Conservation (phyloP, 2,888 invertebrate genomes). For the Hanleya hanleyi region DNA sequence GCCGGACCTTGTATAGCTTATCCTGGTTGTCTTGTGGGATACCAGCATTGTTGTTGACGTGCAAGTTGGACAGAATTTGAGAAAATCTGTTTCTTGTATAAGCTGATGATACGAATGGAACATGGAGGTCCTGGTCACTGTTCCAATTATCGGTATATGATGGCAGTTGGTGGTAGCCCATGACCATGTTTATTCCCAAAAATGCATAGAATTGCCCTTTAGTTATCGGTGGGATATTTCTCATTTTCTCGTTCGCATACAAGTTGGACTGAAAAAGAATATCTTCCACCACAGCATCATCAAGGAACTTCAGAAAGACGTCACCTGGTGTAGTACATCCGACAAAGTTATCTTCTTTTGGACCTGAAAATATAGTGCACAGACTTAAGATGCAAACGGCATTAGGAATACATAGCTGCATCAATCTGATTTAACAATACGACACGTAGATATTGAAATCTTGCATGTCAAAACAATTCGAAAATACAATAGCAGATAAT, state of each 20-base stretch:
- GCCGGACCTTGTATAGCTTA: conserved; percentile 22
- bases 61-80: conserved; percentile 5
- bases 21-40: background rate
- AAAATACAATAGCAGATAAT: too few relatives aligned
- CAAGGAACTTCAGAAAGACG: background rate
- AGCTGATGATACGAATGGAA: background rate
- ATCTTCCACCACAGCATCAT: background rate
- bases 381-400: too few relatives aligned
- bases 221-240: background rate
- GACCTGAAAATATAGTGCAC: too few relatives aligned
- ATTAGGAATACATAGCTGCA: too few relatives aligned
- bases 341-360: too few relatives aligned
- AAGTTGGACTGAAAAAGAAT: background rate
- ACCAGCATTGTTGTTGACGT: conserved; percentile 16
- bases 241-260: too few relatives aligned
- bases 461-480: too few relatives aligned
- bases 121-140: background rate
- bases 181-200: background rate
- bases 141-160: background rate
- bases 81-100: background rate
- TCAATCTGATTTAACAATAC: too few relatives aligned
- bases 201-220: background rate
- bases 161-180: background rate
- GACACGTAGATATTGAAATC: too few relatives aligned
- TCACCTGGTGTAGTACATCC: background rate